Percentiles rank a stretch among this genome's conserved stretches.
Evolutionary conservation across 2,888 invertebrate species (phyloP).

Genomic region (Noctua janthe): DNA sequence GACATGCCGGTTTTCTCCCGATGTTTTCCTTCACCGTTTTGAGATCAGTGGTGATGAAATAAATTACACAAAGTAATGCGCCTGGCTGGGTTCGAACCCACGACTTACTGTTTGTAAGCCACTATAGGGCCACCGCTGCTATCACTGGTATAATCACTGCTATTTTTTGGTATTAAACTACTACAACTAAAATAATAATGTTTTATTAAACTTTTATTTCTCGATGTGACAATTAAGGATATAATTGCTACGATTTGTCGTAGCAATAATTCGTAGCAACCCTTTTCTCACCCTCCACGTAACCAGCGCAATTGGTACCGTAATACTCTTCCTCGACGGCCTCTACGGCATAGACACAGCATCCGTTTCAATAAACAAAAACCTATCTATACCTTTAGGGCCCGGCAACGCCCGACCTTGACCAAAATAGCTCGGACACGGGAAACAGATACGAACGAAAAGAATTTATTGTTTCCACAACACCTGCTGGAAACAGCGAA

Average conservation of each 20-base stretch:
- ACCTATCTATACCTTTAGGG: conserved; percentile 35
- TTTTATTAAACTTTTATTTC: neutral
- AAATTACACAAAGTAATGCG: too few relatives aligned
- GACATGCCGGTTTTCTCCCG: too few relatives aligned
- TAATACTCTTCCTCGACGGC: neutral
- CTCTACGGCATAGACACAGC: neutral
- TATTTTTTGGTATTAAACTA: neutral
- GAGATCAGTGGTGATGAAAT: too few relatives aligned
- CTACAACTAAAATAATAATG: too few relatives aligned
- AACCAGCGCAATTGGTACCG: neutral
- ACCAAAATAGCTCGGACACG: conserved; percentile 57
- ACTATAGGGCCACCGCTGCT: too few relatives aligned
- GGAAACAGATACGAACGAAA: conserved; percentile 53
- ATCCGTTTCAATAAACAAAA: conserved; percentile 10
- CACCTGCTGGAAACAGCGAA: conserved; percentile 36
- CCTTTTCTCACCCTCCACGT: neutral
- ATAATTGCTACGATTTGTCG: conserved; percentile 17
- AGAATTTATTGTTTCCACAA: conserved; percentile 56
- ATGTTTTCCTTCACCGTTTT: too few relatives aligned
- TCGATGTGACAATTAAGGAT: neutral
- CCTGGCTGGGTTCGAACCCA: too few relatives aligned
- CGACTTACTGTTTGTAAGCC: too few relatives aligned
- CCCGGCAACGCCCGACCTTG: conserved; percentile 53
- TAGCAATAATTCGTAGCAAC: conserved; percentile 33
- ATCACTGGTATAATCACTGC: too few relatives aligned